phyloP scores from a whole-genome alignment of 2,113 vertebrate genomes.

The Chitala chitala region DNA sequence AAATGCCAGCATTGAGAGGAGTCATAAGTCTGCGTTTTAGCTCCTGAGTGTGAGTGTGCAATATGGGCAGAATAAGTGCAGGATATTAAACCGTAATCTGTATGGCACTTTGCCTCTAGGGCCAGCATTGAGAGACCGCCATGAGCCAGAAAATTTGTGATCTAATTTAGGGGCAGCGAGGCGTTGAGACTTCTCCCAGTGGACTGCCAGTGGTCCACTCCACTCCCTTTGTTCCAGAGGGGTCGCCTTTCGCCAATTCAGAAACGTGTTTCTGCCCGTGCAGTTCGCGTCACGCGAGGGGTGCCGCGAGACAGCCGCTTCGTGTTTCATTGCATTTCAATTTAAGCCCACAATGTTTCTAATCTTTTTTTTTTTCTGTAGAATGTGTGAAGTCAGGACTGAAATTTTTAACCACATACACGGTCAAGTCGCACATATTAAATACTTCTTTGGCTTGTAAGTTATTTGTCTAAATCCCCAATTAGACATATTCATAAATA shows the following conservation, averaged over 20 bases:
- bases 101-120: constrained; percentile 63
- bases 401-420: not conserved
- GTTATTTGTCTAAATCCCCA: too few species aligned
- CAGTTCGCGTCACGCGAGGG: constrained; percentile 2
- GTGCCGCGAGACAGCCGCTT: not conserved
- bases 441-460: too few species aligned
- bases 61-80: constrained; percentile 44
- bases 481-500: too few species aligned
- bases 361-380: not conserved
- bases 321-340: constrained; percentile 1
- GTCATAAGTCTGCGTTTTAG: not conserved
- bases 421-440: not conserved
- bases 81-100: constrained; percentile 62
- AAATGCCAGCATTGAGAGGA: not conserved
- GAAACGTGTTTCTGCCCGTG: not conserved
- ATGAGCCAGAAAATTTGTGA: constrained; percentile 71
- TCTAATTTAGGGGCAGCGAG: constrained; percentile 71
- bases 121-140: constrained; percentile 57
- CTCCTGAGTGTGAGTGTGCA: constrained; percentile 12
- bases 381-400: not conserved
- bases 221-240: constrained; percentile 27
- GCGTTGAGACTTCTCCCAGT: constrained; percentile 55
- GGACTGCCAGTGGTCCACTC: constrained; percentile 46
- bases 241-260: not conserved
- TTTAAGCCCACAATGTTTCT: not conserved